A percentile compares a stretch with the other conserved stretches of the same genome.
phyloP scores from a whole-genome alignment of 2,888 invertebrate species.

The Rosalia funebris region DNA sequence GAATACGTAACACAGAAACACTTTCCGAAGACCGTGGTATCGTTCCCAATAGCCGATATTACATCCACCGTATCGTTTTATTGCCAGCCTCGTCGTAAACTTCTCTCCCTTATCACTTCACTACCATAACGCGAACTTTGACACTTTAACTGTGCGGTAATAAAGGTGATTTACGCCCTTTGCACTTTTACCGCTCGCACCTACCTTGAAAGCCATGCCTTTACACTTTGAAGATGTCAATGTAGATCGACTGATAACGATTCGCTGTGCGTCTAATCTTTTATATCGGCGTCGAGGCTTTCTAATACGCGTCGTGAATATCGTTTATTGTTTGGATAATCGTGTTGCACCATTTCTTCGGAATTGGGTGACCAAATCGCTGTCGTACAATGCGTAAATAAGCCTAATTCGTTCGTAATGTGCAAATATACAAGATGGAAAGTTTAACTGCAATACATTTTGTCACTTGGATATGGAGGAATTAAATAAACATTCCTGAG shows the following conservation, averaged over 20 bases:
- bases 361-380: constrained; percentile 16
- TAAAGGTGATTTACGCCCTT: constrained; percentile 31
- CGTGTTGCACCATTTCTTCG: constrained; percentile 41
- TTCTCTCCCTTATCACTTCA: constrained; percentile 26
- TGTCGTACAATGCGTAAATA: not conserved
- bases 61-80: constrained; percentile 20
- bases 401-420: not conserved
- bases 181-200: constrained; percentile 27
- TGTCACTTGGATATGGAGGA: no score
- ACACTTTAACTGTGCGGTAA: constrained; percentile 26
- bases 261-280: constrained; percentile 38
- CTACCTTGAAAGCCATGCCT: constrained; percentile 49
- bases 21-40: no score
- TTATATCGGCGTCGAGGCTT: constrained; percentile 49
- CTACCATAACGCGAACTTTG: constrained; percentile 10
- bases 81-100: constrained; percentile 25
- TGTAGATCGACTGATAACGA: constrained; percentile 51
- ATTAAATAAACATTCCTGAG: no score
- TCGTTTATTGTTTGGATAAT: constrained; percentile 26
- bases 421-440: no score
- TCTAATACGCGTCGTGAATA: constrained; percentile 45
- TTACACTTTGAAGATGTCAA: constrained; percentile 37
- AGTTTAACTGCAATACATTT: no score
- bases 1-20: no score
- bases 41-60: constrained; percentile 31